Conservation (phyloP, 2,888 invertebrate genomes). For the Volucella inflata region DNA sequence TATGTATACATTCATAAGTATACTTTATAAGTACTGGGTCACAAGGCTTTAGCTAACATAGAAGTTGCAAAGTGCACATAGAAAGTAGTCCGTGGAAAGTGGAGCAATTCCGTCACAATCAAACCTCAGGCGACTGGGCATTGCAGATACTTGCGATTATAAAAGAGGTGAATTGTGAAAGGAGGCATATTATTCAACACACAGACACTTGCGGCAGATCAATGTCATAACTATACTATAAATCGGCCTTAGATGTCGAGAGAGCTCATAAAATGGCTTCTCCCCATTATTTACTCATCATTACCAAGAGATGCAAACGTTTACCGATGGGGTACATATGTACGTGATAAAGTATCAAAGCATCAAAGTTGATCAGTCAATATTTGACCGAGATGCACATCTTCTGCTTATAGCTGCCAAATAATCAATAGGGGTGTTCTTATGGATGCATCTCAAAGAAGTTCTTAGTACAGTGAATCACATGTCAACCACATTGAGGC, state of each 20-base stretch:
- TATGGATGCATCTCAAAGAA: conserved; percentile 1
- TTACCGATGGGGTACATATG: conserved; percentile 52
- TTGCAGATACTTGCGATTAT: conserved; percentile 39
- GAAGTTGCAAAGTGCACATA: conserved; percentile 30
- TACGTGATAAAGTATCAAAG: conserved; percentile 62
- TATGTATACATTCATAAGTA: no score
- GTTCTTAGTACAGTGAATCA: background rate
- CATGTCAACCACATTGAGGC: no score
- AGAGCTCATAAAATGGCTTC: conserved; percentile 31
- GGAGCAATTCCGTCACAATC: conserved; percentile 28
- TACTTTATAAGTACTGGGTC: conserved; percentile 34
- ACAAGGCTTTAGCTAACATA: conserved; percentile 7
- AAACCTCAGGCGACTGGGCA: conserved; percentile 5
- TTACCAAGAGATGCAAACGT: conserved; percentile 64
- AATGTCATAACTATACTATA: conserved; percentile 53
- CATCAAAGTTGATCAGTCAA: conserved; percentile 75
- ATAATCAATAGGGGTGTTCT: conserved; percentile 14
- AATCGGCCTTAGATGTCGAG: background rate
- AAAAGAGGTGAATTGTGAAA: background rate
- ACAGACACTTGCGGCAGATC: conserved; percentile 26
- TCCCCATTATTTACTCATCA: conserved; percentile 57
- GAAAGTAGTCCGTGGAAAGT: conserved; percentile 3
- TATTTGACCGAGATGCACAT: conserved; percentile 69
- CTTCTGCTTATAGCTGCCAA: conserved; percentile 18
- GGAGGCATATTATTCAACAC: background rate